Conservation (phyloP, 2,888 invertebrate genomes). For the Lithosia quadra region DNA sequence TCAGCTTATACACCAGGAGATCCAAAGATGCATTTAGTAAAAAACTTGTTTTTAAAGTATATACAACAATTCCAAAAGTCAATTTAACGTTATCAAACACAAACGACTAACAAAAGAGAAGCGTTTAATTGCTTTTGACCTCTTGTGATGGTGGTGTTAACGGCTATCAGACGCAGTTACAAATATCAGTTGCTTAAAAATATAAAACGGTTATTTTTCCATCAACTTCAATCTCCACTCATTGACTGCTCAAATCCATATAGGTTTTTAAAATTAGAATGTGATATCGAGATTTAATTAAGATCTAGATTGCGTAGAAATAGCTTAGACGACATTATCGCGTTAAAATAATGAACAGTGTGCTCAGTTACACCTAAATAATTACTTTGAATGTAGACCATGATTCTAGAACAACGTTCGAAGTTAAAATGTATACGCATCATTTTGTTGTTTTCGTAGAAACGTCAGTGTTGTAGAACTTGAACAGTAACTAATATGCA, state of each 20-base stretch:
- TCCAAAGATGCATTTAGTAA: too few species aligned
- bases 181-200: background rate
- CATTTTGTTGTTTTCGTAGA: slow-evolving; percentile 42
- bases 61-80: background rate
- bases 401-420: slow-evolving; percentile 35
- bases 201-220: slow-evolving; percentile 19
- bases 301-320: slow-evolving; percentile 52
- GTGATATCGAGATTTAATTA: slow-evolving; percentile 54
- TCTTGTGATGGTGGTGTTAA: background rate
- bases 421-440: slow-evolving; percentile 36
- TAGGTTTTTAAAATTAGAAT: slow-evolving; percentile 46
- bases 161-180: background rate
- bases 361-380: slow-evolving; percentile 47
- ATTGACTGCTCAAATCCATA: slow-evolving; percentile 37
- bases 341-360: slow-evolving; percentile 55
- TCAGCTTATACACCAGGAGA: too few species aligned
- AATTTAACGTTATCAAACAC: background rate
- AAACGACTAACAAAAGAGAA: background rate
- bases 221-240: slow-evolving; percentile 18
- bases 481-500: slow-evolving; percentile 33
- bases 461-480: slow-evolving; percentile 24
- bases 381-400: slow-evolving; percentile 39
- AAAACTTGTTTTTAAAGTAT: background rate
- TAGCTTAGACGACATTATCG: slow-evolving; percentile 54
- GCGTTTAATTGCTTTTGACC: background rate